A percentile compares a stretch with the other conserved stretches of the same genome.
These are phyloP conservation scores for Garra rufa DNA, from an alignment of 2,113 vertebrate genomes.

Conservation along the genomic window DNA sequence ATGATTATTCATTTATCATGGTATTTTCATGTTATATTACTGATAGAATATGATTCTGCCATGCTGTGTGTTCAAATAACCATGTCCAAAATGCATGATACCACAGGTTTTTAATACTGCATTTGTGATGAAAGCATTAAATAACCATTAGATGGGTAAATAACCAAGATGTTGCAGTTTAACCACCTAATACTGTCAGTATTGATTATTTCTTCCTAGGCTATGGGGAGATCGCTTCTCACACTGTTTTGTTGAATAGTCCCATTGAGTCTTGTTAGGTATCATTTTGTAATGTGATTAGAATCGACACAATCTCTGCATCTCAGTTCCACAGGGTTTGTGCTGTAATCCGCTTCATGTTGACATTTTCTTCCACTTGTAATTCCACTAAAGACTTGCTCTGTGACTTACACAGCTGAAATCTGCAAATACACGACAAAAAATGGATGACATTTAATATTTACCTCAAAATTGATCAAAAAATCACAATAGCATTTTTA, in stretches of 20 bases:
- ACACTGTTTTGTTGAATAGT: slow-evolving; percentile 15
- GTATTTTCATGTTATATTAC: not conserved
- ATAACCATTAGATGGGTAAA: not conserved
- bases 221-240: slow-evolving; percentile 1
- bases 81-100: not conserved
- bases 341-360: not conserved
- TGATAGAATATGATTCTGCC: not conserved
- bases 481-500: not conserved
- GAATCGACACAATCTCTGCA: not conserved
- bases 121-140: not conserved
- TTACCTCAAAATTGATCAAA: not conserved
- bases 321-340: not conserved
- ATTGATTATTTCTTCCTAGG: not conserved
- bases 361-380: slow-evolving; percentile 1
- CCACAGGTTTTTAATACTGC: not conserved
- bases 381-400: not conserved
- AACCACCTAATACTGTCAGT: not conserved
- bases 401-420: not conserved
- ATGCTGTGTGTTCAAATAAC: not conserved
- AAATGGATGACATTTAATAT: not conserved
- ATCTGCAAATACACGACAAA: not conserved
- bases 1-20: not conserved
- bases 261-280: slow-evolving; percentile 12
- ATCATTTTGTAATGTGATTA: not conserved
- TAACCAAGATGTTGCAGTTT: slow-evolving; percentile 1